Evolutionary conservation across 2,797 vertebrate species (phyloP).

Genomic region (Limosa lapponica): DNA sequence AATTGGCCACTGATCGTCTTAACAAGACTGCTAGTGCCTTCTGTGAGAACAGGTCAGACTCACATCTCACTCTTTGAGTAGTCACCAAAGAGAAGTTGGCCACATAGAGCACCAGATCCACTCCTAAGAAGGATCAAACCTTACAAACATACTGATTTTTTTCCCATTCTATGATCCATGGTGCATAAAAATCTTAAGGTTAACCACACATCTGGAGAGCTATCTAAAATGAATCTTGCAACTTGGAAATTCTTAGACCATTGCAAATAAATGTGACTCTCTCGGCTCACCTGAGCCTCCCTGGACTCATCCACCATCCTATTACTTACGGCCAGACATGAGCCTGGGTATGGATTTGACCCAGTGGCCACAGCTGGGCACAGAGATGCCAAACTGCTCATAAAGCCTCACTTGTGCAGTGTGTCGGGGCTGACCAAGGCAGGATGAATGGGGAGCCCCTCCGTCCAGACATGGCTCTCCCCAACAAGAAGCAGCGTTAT

Average conservation of each 20-base stretch:
- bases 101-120: background rate
- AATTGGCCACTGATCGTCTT: background rate
- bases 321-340: background rate
- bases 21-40: background rate
- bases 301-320: background rate
- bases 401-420: background rate
- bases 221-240: background rate
- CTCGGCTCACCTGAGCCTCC: background rate
- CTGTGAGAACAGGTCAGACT: background rate
- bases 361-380: background rate
- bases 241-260: background rate
- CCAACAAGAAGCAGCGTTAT: background rate
- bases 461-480: background rate
- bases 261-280: background rate
- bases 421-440: background rate
- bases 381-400: background rate
- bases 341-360: background rate
- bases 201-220: background rate
- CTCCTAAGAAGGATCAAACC: background rate
- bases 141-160: background rate
- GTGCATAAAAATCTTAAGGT: background rate
- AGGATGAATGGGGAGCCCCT: background rate
- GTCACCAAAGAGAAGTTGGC: background rate
- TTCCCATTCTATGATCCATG: background rate
- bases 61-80: background rate